Percentiles rank a stretch among this genome's conserved stretches.
These are phyloP conservation scores for Argyrosomus regius DNA, from an alignment of 2,797 vertebrate species.

Conservation along the genomic window DNA sequence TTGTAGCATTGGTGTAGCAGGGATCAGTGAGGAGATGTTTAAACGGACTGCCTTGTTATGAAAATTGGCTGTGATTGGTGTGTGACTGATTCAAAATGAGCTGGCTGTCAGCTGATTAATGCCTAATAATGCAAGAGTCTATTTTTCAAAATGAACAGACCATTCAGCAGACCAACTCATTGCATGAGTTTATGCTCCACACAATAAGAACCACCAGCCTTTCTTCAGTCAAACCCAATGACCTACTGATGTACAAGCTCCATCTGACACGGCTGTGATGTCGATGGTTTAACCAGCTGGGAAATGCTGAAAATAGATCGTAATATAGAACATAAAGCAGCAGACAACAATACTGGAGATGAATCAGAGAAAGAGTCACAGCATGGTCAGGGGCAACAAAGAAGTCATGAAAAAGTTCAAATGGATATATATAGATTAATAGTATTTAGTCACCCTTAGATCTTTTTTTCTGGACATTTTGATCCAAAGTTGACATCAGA, in stretches of 20 bases:
- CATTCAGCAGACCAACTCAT: too few relatives aligned
- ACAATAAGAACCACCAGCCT: too few relatives aligned
- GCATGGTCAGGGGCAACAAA: not conserved
- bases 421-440: not conserved
- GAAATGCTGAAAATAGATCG: not conserved
- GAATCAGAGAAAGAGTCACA: not conserved
- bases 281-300: conserved; percentile 13
- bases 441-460: not conserved
- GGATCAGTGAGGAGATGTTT: too few relatives aligned
- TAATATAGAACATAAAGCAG: not conserved
- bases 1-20: too few relatives aligned
- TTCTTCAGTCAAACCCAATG: not conserved
- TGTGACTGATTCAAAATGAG: too few relatives aligned
- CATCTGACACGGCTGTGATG: conserved; percentile 7
- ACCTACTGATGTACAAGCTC: not conserved
- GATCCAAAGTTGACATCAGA: not conserved
- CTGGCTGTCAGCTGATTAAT: too few relatives aligned
- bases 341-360: not conserved
- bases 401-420: not conserved
- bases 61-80: too few relatives aligned
- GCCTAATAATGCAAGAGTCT: too few relatives aligned
- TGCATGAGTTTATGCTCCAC: too few relatives aligned
- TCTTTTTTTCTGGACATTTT: not conserved
- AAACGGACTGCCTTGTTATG: too few relatives aligned
- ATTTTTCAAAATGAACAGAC: too few relatives aligned